Conservation (phyloP, 2,888 invertebrate species). For the Unio pictorum region DNA sequence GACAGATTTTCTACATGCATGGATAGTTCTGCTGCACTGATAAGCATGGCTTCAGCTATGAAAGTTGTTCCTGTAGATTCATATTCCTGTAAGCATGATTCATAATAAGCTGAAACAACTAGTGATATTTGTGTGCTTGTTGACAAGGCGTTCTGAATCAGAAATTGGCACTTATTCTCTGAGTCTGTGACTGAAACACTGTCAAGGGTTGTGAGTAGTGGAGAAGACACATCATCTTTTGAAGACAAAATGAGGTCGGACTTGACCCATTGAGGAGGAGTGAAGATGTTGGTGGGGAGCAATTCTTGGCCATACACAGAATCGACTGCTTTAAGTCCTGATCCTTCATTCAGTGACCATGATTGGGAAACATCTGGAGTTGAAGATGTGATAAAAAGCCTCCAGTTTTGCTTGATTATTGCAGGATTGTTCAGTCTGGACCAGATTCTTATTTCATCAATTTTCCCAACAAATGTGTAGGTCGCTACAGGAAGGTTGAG, state of each 20-base stretch:
- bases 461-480: constrained; percentile 40
- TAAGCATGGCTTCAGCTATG: constrained; percentile 27
- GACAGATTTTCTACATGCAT: constrained; percentile 17
- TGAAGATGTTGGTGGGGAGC: constrained; percentile 23
- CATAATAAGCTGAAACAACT: constrained; percentile 16
- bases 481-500: constrained; percentile 19
- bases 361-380: constrained; percentile 44
- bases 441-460: constrained; percentile 56
- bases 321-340: constrained; percentile 35
- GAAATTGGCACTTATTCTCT: constrained; percentile 18
- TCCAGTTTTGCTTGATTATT: constrained; percentile 39
- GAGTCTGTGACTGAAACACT: constrained; percentile 6
- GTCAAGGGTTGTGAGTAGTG: constrained; percentile 15
- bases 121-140: not conserved
- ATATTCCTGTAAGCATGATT: constrained; percentile 32
- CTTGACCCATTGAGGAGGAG: constrained; percentile 43
- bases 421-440: constrained; percentile 47
- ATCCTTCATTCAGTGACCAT: constrained; percentile 52
- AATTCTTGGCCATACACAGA: constrained; percentile 27
- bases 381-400: constrained; percentile 22
- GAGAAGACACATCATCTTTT: constrained; percentile 10
- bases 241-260: constrained; percentile 39
- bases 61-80: constrained; percentile 17
- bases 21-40: constrained; percentile 23
- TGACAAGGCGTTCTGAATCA: constrained; percentile 25